These are phyloP conservation scores for Rhombomys opimus DNA, from an alignment of 2,113 vertebrate genomes.

Conservation along the genomic window DNA sequence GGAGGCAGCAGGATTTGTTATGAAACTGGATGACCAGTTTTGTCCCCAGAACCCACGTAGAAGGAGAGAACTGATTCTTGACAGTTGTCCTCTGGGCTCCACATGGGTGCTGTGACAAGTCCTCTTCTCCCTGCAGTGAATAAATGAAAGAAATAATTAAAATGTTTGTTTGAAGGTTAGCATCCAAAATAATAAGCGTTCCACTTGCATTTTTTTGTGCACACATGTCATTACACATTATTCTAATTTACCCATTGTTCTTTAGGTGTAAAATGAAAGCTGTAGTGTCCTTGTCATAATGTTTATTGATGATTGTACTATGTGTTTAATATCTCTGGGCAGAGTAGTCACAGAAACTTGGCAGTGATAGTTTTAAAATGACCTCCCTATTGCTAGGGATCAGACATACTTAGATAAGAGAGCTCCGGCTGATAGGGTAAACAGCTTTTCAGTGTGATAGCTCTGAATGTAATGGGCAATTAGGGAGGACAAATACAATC, in stretches of 20 bases:
- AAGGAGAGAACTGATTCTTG: neutral
- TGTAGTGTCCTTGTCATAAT: neutral
- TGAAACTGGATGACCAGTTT: neutral
- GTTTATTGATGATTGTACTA: slow-evolving; percentile 30
- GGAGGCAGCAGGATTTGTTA: no score
- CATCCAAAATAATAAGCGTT: neutral
- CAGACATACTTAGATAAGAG: slow-evolving; percentile 57
- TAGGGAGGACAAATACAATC: slow-evolving; percentile 42
- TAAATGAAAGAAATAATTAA: neutral
- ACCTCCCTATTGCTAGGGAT: slow-evolving; percentile 55
- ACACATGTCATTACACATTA: neutral
- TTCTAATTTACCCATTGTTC: neutral
- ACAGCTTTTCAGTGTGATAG: slow-evolving; percentile 44
- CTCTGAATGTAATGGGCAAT: slow-evolving; percentile 70
- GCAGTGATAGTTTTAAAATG: slow-evolving; percentile 48
- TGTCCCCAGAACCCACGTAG: neutral
- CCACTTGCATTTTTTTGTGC: neutral
- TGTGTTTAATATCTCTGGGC: slow-evolving; percentile 15
- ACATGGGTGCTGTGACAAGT: neutral
- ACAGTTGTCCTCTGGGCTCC: neutral
- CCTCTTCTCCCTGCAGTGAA: neutral
- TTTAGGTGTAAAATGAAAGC: slow-evolving; percentile 22
- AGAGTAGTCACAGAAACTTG: slow-evolving; percentile 48
- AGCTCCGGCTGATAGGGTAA: slow-evolving; percentile 26
- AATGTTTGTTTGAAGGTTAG: neutral